Conservation (phyloP, 1,140 invertebrate species). For the Zaprionus tsacasi region DNA sequence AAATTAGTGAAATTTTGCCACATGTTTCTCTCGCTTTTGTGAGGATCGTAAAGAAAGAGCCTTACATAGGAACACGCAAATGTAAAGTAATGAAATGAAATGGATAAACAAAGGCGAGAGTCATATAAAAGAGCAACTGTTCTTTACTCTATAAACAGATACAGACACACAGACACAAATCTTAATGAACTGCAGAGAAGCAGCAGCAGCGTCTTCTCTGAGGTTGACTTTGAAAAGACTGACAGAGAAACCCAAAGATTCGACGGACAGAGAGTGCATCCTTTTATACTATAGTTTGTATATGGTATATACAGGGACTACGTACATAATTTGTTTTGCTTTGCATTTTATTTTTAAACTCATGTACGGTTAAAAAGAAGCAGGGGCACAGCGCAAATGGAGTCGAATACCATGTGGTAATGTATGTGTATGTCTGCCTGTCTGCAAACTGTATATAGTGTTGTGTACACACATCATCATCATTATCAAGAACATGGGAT, state of each 20-base stretch:
- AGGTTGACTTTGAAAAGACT: slow-evolving; percentile 31
- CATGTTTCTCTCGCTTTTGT: slow-evolving; percentile 12
- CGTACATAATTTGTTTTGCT: slow-evolving; percentile 49
- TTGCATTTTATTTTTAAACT: slow-evolving; percentile 56
- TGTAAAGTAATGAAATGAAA: slow-evolving; percentile 39
- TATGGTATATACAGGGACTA: slow-evolving; percentile 14
- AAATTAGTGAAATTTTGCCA: slow-evolving; percentile 29
- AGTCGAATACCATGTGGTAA: slow-evolving; percentile 38
- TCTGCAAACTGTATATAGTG: neutral
- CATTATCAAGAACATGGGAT: neutral
- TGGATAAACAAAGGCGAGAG: slow-evolving; percentile 47
- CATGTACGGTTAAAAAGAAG: slow-evolving; percentile 27
- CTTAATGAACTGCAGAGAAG: slow-evolving; percentile 49
- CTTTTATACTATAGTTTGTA: slow-evolving; percentile 33
- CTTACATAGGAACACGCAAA: slow-evolving; percentile 10
- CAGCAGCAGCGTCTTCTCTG: slow-evolving; percentile 11
- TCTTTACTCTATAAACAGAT: slow-evolving; percentile 7
- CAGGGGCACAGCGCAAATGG: neutral
- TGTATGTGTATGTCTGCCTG: neutral
- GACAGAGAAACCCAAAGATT: neutral
- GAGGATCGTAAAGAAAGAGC: slow-evolving; percentile 34
- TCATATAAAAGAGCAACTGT: slow-evolving; percentile 48
- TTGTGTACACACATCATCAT: neutral
- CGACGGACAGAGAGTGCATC: slow-evolving; percentile 32
- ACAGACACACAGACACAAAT: slow-evolving; percentile 34